These are phyloP conservation scores for Chouioia cunea DNA, from an alignment of 2,888 invertebrate genomes.

Conservation along the genomic window DNA sequence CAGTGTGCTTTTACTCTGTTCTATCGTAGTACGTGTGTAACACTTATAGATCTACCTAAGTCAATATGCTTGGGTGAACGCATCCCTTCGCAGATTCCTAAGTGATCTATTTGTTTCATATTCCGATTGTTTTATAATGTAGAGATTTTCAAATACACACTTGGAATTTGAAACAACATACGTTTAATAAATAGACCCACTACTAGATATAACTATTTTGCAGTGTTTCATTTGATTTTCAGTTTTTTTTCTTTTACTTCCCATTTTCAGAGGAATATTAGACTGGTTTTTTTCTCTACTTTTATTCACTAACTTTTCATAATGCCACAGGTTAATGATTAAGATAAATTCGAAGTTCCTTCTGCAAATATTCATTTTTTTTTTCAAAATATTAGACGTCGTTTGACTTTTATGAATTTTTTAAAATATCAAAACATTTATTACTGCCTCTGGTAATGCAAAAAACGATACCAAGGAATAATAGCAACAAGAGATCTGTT, in stretches of 20 bases:
- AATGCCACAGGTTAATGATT: slow-evolving; percentile 22
- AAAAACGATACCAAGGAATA: slow-evolving; percentile 22
- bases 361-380: slow-evolving; percentile 23
- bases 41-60: slow-evolving; percentile 25
- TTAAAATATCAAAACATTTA: slow-evolving; percentile 43
- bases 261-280: background rate
- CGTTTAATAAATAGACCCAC: slow-evolving; percentile 21
- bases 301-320: slow-evolving; percentile 26
- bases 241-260: slow-evolving; percentile 1
- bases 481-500: slow-evolving; percentile 39
- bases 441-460: slow-evolving; percentile 31
- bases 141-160: slow-evolving; percentile 26
- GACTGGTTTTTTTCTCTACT: slow-evolving; percentile 7
- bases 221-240: slow-evolving; percentile 34
- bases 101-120: slow-evolving; percentile 27
- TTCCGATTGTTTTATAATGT: slow-evolving; percentile 30
- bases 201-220: slow-evolving; percentile 42
- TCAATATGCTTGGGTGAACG: slow-evolving; percentile 38
- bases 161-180: slow-evolving; percentile 38
- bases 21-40: slow-evolving; percentile 33
- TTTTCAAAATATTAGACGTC: slow-evolving; percentile 21
- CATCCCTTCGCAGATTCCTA: slow-evolving; percentile 36
- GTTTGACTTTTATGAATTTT: slow-evolving; percentile 20
- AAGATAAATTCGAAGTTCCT: slow-evolving; percentile 25
- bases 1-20: slow-evolving; percentile 35